A percentile compares a stretch with the other conserved stretches of the same genome.
phyloP scores from a whole-genome alignment of 2,797 vertebrate genomes.

The Thalassophryne amazonica region DNA sequence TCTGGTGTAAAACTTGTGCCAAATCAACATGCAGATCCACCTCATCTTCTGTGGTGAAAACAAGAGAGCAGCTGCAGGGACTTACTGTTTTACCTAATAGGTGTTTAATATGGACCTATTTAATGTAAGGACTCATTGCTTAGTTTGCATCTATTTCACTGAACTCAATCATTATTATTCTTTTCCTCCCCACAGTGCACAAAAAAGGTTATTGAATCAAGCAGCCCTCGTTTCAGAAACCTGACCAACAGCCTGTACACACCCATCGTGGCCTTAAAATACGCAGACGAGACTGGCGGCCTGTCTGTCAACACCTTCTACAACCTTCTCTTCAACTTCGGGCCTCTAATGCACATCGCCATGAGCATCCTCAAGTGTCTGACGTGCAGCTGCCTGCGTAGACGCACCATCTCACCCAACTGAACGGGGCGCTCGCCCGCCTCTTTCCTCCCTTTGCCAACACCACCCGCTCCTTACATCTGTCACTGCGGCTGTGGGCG shows the following conservation, averaged over 20 bases:
- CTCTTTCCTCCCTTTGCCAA: slow-evolving; percentile 8
- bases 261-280: slow-evolving; percentile 85
- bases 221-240: slow-evolving; percentile 84
- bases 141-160: too few relatives aligned
- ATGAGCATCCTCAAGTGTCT: slow-evolving; percentile 84
- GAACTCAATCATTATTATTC: too few relatives aligned
- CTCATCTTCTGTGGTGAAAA: too few relatives aligned
- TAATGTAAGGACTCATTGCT: too few relatives aligned
- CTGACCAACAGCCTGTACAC: slow-evolving; percentile 89
- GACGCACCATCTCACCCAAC: slow-evolving; percentile 79
- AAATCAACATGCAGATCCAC: too few relatives aligned
- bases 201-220: slow-evolving; percentile 82
- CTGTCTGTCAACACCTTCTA: slow-evolving; percentile 85
- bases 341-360: slow-evolving; percentile 83
- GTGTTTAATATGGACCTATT: too few relatives aligned
- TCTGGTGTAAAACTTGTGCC: too few relatives aligned
- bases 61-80: too few relatives aligned
- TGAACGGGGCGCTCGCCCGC: slow-evolving; percentile 41
- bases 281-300: slow-evolving; percentile 84
- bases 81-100: too few relatives aligned
- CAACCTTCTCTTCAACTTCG: slow-evolving; percentile 87
- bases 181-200: slow-evolving; percentile 74
- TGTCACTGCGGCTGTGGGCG: slow-evolving; percentile 22
- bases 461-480: slow-evolving; percentile 4
- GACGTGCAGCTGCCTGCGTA: slow-evolving; percentile 84